Conservation (phyloP, 2,797 vertebrate species). For the Cirrhinus molitorella region DNA sequence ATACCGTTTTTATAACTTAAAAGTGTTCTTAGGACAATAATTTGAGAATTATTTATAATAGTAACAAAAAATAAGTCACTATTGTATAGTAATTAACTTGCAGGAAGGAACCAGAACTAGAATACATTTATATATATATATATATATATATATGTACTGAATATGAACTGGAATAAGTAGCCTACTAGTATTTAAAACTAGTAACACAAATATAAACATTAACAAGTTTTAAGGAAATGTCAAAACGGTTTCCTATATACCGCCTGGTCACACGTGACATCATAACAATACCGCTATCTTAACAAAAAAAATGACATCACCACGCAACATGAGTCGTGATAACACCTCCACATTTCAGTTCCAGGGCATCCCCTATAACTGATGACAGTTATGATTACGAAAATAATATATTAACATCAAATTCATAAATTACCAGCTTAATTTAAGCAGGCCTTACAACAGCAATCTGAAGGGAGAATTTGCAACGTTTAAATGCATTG, state of each 20-base stretch:
- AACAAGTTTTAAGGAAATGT: neutral
- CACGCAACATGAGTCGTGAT: constrained; percentile 1
- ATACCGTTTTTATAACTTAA: neutral
- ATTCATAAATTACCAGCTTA: neutral
- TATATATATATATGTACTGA: too few species aligned
- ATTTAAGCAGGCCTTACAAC: neutral
- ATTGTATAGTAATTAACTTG: too few species aligned
- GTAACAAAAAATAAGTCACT: too few species aligned
- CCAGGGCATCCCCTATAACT: too few species aligned
- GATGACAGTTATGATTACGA: neutral
- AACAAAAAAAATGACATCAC: neutral
- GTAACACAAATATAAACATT: neutral
- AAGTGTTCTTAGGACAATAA: neutral
- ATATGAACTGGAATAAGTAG: neutral
- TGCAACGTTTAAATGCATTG: neutral
- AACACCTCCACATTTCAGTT: neutral
- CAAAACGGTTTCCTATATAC: neutral
- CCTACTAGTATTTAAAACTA: neutral
- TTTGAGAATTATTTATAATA: too few species aligned
- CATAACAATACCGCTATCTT: constrained; percentile 1
- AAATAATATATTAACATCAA: neutral
- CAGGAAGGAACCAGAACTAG: too few species aligned
- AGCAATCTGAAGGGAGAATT: neutral
- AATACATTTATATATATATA: too few species aligned
- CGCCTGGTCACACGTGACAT: neutral